Evolutionary conservation across 2,888 invertebrate species (phyloP), one percentile per base, ranked within the genome.

Genomic region (Drosophila algonquin): DNA sequence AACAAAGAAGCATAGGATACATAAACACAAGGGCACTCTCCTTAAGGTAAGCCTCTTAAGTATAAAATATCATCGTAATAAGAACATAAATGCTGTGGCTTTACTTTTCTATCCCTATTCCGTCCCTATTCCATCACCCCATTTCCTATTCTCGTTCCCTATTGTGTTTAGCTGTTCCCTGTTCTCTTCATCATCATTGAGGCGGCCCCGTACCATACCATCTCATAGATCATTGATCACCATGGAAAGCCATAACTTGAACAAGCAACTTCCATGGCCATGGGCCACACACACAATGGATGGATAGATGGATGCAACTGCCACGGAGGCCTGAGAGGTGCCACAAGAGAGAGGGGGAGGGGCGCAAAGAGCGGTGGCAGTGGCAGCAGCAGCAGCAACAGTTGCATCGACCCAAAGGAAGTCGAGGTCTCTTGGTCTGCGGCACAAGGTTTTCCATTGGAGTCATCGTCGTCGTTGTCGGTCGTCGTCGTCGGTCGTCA

Each of bases 321-420:
- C 54, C 52, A 45, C 35, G 18, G 16, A 16, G 18, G 21, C 52
- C 18, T 14, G 40, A 57, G 24, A 24, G 21, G 45, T 32, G 24
- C 55, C 55, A 3, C 21, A 21, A 21, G 30, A 40, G 10, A 30
- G n/a, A 30, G 27, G 45, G 18, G 30, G 32, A 30, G 27, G 45
- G 18, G 30, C 14, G 40, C 30, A n/a, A 53, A 30, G 52, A 57
- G 56, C 47, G 27, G 16, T 21, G 4, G n/a, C n/a, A n/a, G n/a
- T n/a, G n/a, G 24, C 51, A 64, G 30, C 58, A 46, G 18, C 51
- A 64, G 40, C 58, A 8, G 57, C 57, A 62, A 65, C 64, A 71
- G 67, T 65, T 59, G 60, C 69, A 65, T 21, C 89, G 85, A 86
- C 75, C 90, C 90, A 85, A 86, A 86, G 90, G 85, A 86, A 86